phyloP scores from a whole-genome alignment of 2,113 vertebrate genomes.

The Axis porcinus region DNA sequence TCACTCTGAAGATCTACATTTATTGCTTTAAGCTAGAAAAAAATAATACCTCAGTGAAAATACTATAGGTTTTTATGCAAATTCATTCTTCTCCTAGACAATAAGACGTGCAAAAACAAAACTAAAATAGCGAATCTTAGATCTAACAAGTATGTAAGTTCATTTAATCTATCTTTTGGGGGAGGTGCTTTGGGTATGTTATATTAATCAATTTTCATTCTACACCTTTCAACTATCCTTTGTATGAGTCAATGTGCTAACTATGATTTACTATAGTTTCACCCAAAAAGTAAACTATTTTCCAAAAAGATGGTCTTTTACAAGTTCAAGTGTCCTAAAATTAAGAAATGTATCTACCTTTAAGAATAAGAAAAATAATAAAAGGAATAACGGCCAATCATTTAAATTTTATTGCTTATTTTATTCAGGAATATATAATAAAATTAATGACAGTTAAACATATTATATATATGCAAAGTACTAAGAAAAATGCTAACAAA shows the following conservation, averaged over 20 bases:
- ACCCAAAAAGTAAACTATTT: slow-evolving; percentile 9
- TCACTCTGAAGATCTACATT: slow-evolving; percentile 98
- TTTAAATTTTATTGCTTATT: background rate
- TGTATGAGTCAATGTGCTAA: background rate
- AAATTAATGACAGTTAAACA: background rate
- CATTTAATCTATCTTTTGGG: background rate
- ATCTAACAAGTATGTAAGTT: background rate
- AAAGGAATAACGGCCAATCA: background rate
- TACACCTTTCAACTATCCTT: background rate
- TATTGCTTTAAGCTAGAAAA: slow-evolving; percentile 91
- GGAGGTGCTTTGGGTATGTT: background rate
- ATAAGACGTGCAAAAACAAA: background rate
- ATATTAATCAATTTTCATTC: background rate
- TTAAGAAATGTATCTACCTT: background rate
- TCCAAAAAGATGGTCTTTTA: background rate
- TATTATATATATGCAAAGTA: background rate
- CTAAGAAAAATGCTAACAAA: slow-evolving; percentile 2
- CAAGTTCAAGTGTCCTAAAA: slow-evolving; percentile 15
- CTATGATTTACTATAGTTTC: background rate
- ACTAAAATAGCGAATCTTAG: background rate
- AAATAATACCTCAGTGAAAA: slow-evolving; percentile 11
- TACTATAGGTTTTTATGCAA: slow-evolving; percentile 15
- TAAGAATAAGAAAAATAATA: slow-evolving; percentile 17
- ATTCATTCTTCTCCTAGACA: slow-evolving; percentile 4
- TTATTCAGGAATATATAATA: background rate